Evolutionary conservation across 2,113 vertebrate genomes (phyloP).

Genomic region (Heterotilapia buettikoferi): DNA sequence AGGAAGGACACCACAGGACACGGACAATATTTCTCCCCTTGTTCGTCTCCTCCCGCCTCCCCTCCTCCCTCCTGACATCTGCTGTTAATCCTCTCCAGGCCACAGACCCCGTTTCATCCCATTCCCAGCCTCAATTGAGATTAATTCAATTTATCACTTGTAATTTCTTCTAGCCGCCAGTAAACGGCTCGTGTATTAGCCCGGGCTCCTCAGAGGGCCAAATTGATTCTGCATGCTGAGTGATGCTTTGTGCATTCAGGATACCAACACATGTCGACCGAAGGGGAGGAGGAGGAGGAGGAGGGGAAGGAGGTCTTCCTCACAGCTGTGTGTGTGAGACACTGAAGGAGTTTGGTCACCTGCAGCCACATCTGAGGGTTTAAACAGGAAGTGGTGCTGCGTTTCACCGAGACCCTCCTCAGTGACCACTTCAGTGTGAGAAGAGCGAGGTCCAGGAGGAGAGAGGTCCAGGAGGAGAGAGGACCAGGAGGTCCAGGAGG

Average conservation of each 20-base stretch:
- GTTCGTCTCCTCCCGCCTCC: background rate
- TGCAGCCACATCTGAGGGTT: background rate
- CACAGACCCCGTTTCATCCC: background rate
- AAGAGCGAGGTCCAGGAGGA: background rate
- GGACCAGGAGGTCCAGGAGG: no score
- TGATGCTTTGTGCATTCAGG: background rate
- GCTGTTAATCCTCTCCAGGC: slow-evolving; percentile 1
- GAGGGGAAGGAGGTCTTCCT: background rate
- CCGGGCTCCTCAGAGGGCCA: background rate
- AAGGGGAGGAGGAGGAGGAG: background rate
- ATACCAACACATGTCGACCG: background rate
- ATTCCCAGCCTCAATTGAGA: background rate
- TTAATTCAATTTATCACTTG: slow-evolving; percentile 24
- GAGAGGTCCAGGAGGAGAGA: accelerated
- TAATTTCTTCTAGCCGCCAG: background rate
- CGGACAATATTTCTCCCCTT: background rate
- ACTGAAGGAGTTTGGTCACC: background rate
- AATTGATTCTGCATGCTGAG: background rate
- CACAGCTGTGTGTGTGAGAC: background rate
- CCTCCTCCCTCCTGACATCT: background rate
- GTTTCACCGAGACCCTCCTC: background rate
- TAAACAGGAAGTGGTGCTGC: background rate
- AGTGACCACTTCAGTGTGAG: background rate
- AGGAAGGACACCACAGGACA: background rate
- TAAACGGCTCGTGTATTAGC: background rate